Base-by-base conservation (phyloP, 2,888 invertebrate genomes). In the Andricus quercusramuli region DNA sequence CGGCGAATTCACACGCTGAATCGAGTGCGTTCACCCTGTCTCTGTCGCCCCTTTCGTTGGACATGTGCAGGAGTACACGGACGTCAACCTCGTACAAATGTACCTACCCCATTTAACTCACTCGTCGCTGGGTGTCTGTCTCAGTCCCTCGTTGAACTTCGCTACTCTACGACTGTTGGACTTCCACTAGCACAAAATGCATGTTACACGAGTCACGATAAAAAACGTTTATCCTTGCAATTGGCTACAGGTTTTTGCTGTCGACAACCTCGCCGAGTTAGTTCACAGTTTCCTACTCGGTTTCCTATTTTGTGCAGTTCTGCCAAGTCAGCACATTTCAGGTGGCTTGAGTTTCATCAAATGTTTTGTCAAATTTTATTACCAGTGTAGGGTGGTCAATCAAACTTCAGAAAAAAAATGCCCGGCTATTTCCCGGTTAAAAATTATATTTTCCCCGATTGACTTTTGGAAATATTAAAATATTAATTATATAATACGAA, bases 11-110 rank as follows among this genome's bases (percentile, higher is more conserved):
- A 51, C 51, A 51, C 56, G 51, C 32, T 74, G 51, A 51, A 74
- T 74, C 74, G 74, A 74, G 74, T 74, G 74, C 74, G 74, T 74
- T 74, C 74, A 74, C 74, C 74, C 74, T 74, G 74, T 74, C 51
- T 74, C 62, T 62, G 62, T 62, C 25, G 22, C 74, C 56, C 74
- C 56, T 74, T 74, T 56, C 74, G 56, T 32, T n/a, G 74, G 20
- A 56, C 74, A 51, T 74, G 51, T 74, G 74, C 74, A 44, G 15
- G 51, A n/a, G 32, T 56, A 74, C 62, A 62, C 74, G 74, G 74
- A 74, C 74, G 32, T 74, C 74, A 74, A 74, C 74, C 74, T 74
- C 74, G 32, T 56, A 37, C 56, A 74, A 74, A 37, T 74, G 74
- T 74, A 74, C 56, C 74, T 74, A 74, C 74, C 74, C 74, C 56